Conservation (phyloP, 64 coral and sea anemone genomes). For the Montipora cactus region DNA sequence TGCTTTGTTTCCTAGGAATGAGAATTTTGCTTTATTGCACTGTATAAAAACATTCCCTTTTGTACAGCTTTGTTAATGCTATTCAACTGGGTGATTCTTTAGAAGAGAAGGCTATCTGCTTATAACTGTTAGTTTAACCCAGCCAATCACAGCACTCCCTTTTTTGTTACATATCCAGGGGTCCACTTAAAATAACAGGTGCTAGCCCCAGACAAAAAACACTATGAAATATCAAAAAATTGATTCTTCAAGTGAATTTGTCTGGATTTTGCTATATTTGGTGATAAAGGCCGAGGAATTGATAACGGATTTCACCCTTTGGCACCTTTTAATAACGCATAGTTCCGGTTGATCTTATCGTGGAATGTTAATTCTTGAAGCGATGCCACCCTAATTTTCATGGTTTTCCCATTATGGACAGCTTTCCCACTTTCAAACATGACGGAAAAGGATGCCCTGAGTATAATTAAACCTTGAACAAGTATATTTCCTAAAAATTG, state of each 20-base stretch:
- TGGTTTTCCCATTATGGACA: background rate
- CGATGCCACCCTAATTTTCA: background rate
- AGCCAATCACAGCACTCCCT: background rate
- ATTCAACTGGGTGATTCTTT: background rate
- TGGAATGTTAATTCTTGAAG: background rate
- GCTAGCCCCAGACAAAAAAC: background rate
- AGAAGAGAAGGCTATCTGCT: background rate
- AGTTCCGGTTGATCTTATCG: background rate
- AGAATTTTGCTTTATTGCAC: background rate
- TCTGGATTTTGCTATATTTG: background rate
- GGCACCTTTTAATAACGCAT: background rate
- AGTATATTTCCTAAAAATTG: conserved; percentile 65
- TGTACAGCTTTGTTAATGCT: background rate
- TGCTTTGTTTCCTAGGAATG: background rate
- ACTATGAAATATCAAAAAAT: background rate
- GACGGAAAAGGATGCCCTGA: background rate
- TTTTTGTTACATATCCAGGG: background rate
- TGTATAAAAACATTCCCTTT: background rate
- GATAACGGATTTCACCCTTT: background rate
- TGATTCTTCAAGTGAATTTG: background rate
- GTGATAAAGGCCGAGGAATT: background rate
- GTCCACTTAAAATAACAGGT: background rate
- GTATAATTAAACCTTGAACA: background rate
- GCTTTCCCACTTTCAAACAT: background rate
- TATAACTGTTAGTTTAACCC: background rate